Evolutionary conservation across 92 coral and sea anemone genomes (phyloP).

Genomic region (Heteractis magnifica): DNA sequence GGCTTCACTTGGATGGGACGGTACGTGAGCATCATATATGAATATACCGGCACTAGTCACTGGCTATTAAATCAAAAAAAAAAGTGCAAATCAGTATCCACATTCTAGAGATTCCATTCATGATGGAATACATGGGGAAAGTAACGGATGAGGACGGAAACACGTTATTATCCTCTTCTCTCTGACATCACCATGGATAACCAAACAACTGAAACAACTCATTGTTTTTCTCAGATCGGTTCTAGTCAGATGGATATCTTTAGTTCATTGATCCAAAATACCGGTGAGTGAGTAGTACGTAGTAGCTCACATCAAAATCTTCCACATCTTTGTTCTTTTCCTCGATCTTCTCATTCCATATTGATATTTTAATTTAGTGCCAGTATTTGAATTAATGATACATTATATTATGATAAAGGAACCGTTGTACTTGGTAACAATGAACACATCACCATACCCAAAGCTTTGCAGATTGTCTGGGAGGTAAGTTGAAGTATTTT

Average conservation of each 20-base stretch:
- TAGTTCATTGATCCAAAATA: constrained; percentile 78
- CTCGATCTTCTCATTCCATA: background rate
- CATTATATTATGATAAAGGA: constrained; percentile 33
- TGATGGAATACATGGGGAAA: background rate
- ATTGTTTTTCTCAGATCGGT: constrained; percentile 56
- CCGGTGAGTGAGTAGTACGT: constrained; percentile 47
- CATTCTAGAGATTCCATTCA: no score
- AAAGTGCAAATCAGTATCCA: no score
- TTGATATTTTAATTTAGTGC: background rate
- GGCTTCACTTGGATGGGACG: constrained; percentile 98
- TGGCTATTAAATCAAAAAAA: no score
- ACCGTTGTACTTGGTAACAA: constrained; percentile 87
- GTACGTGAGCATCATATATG: constrained; percentile 33
- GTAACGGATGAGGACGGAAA: background rate
- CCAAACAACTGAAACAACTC: background rate
- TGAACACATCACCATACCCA: constrained; percentile 83
- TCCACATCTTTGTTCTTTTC: background rate
- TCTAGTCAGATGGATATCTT: constrained; percentile 85
- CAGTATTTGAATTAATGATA: background rate
- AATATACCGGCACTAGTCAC: background rate
- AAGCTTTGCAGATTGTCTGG: constrained; percentile 84
- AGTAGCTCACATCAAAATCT: background rate
- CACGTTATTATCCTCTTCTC: background rate
- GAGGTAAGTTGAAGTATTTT: constrained; percentile 59
- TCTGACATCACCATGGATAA: background rate